Percentiles rank a stretch among this genome's conserved stretches.
phyloP scores from a whole-genome alignment of 1,140 invertebrate species.

The Zophobas atratus region DNA sequence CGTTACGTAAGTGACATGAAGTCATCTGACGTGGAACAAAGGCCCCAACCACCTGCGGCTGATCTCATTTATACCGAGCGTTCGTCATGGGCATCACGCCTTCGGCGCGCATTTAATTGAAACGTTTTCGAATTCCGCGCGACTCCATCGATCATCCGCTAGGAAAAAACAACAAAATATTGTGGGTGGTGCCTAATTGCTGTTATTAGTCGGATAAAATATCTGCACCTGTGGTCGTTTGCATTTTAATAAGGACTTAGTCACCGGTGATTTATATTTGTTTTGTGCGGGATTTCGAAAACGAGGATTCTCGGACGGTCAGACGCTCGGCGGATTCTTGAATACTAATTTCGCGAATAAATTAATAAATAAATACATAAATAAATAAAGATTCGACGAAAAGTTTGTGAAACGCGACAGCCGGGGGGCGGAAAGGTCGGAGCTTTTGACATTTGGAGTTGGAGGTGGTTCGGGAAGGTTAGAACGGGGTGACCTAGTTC shows the following conservation, averaged over 20 bases:
- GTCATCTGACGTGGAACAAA: slow-evolving; percentile 25
- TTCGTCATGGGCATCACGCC: slow-evolving; percentile 13
- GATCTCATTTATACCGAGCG: neutral
- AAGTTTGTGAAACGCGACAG: neutral
- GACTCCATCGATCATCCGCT: neutral
- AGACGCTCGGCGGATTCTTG: neutral
- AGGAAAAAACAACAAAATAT: slow-evolving; percentile 16
- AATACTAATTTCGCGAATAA: neutral
- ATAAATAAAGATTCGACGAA: neutral
- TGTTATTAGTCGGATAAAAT: slow-evolving; percentile 26
- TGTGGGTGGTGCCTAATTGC: slow-evolving; percentile 32
- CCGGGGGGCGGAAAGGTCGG: slow-evolving; percentile 26
- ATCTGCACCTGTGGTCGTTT: slow-evolving; percentile 31
- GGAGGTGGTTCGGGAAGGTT: too few species aligned
- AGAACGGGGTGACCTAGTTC: too few species aligned
- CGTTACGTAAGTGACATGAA: slow-evolving; percentile 31
- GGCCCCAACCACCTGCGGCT: slow-evolving; percentile 23
- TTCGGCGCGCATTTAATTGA: slow-evolving; percentile 28
- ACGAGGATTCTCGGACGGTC: slow-evolving; percentile 9
- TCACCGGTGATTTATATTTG: slow-evolving; percentile 27
- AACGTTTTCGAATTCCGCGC: slow-evolving; percentile 16
- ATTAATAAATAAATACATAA: too few species aligned
- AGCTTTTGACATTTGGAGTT: slow-evolving; percentile 21
- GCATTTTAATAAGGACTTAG: slow-evolving; percentile 33
- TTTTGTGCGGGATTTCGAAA: slow-evolving; percentile 9